phyloP scores from a whole-genome alignment of 2,888 invertebrate species.

The Eristalis intricaria region DNA sequence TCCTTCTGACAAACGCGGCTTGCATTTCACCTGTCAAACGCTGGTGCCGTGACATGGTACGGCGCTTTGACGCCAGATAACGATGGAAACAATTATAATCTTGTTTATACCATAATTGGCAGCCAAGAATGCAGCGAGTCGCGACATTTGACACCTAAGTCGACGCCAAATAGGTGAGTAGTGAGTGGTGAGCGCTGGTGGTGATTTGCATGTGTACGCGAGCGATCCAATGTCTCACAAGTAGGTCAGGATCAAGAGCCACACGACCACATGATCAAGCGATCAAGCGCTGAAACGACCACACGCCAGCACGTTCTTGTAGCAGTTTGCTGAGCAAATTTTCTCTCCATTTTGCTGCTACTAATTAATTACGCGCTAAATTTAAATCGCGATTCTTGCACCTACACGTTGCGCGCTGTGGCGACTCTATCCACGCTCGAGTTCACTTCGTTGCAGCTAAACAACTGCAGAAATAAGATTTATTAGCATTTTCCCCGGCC shows the following conservation, averaged over 20 bases:
- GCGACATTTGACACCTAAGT: slow-evolving; percentile 52
- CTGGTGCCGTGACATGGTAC: slow-evolving; percentile 10
- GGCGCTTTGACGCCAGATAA: slow-evolving; percentile 38
- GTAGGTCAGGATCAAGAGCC: slow-evolving; percentile 67
- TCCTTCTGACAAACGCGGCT: slow-evolving; percentile 19
- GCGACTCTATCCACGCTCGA: slow-evolving; percentile 25
- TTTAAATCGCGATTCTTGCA: slow-evolving; percentile 56
- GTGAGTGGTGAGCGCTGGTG: not conserved
- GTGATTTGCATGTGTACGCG: slow-evolving; percentile 23
- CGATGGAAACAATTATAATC: slow-evolving; percentile 45
- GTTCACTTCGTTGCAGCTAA: slow-evolving; percentile 7
- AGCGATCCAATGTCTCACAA: slow-evolving; percentile 45
- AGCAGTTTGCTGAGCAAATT: slow-evolving; percentile 1
- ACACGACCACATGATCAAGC: slow-evolving; percentile 28
- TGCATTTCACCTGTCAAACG: slow-evolving; percentile 41
- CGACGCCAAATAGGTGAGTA: slow-evolving; percentile 19
- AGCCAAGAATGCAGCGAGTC: slow-evolving; percentile 46
- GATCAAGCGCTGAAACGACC: not conserved
- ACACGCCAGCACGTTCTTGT: not conserved
- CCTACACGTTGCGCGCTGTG: slow-evolving; percentile 26
- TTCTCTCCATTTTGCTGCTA: slow-evolving; percentile 58
- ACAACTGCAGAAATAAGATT: slow-evolving; percentile 50
- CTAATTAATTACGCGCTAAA: slow-evolving; percentile 68
- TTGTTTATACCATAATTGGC: slow-evolving; percentile 41
- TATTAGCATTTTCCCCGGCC: slow-evolving; percentile 41